phyloP scores from a whole-genome alignment of 2,888 invertebrate genomes.

The Drosophila subquinaria region DNA sequence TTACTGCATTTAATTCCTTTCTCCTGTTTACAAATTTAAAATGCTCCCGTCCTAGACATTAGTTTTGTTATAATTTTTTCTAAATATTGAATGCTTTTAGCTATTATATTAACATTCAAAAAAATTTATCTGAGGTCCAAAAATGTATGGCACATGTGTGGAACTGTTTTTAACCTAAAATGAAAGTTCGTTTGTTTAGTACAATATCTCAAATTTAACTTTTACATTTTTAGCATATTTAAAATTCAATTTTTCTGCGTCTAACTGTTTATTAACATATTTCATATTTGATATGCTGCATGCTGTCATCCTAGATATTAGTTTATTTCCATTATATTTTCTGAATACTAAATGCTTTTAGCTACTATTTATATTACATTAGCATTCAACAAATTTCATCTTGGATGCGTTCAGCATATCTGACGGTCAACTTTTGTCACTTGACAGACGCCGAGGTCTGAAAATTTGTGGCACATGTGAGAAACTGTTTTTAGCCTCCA shows the following conservation, averaged over 20 bases:
- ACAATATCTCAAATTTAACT: no score
- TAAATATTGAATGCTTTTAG: constrained; percentile 3
- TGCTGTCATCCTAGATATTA: no score
- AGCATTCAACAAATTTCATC: background rate
- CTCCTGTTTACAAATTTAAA: background rate
- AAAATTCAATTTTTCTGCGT: no score
- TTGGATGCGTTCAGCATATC: background rate
- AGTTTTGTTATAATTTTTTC: background rate
- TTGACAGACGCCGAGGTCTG: background rate
- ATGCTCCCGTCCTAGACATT: background rate
- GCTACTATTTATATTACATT: no score
- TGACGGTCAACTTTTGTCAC: background rate
- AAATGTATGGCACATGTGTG: constrained; percentile 36
- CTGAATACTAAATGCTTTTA: no score
- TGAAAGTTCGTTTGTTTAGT: constrained; percentile 37
- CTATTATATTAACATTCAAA: background rate
- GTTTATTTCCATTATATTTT: no score
- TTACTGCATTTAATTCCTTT: background rate
- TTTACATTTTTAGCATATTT: no score
- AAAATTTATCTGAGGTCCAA: background rate
- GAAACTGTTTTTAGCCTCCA: constrained; percentile 28
- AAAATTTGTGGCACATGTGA: constrained; percentile 37
- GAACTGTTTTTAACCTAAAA: constrained; percentile 30
- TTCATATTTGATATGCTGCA: no score
- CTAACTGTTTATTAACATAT: no score